Evolutionary conservation across 2,888 invertebrate genomes (phyloP).

Genomic region (Dioctria rufipes): DNA sequence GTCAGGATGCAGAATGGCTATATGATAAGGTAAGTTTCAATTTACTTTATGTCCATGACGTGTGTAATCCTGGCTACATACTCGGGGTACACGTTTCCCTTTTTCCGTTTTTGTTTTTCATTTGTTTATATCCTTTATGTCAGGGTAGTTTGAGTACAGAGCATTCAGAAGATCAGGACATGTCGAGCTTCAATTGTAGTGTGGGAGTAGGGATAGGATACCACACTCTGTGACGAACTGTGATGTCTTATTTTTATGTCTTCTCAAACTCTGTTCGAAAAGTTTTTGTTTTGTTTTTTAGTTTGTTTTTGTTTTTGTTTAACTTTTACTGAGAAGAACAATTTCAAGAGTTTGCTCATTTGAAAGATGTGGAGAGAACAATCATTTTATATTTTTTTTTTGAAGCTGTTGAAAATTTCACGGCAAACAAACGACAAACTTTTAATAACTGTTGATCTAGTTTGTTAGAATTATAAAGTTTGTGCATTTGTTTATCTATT

Average conservation of each 20-base stretch:
- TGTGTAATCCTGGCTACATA: not conserved
- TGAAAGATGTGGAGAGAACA: too few relatives aligned
- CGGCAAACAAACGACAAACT: too few relatives aligned
- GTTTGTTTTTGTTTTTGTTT: not conserved
- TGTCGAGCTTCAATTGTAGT: not conserved
- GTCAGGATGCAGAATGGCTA: conserved; percentile 57
- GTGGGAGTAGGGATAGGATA: not conserved
- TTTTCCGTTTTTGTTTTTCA: not conserved
- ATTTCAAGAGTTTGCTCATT: too few relatives aligned
- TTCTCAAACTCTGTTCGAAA: not conserved
- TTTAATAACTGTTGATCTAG: too few relatives aligned
- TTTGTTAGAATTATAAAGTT: too few relatives aligned
- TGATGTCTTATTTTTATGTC: not conserved
- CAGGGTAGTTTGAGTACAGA: not conserved
- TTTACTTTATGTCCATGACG: conserved; percentile 17
- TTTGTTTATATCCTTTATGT: not conserved
- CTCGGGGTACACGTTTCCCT: not conserved
- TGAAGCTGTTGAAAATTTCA: too few relatives aligned
- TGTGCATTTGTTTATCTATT: too few relatives aligned
- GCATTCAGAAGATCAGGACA: too few relatives aligned
- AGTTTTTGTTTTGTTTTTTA: not conserved
- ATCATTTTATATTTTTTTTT: too few relatives aligned
- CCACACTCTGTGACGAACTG: not conserved
- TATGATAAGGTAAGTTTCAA: conserved; percentile 59
- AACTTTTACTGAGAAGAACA: not conserved